Base-by-base conservation (phyloP, 2,797 vertebrate genomes). In the Hoplostethus atlanticus region DNA sequence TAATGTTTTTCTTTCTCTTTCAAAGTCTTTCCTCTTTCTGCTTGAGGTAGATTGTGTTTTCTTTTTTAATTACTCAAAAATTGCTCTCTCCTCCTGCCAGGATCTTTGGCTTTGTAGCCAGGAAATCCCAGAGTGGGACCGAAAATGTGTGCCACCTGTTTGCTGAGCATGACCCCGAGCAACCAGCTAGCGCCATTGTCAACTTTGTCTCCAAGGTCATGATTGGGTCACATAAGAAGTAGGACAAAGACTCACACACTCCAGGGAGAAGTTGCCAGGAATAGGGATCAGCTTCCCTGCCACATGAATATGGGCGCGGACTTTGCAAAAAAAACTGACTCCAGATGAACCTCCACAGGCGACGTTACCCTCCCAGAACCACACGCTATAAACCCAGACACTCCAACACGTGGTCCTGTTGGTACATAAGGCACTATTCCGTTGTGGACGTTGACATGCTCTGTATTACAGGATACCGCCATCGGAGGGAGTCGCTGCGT, bases 191-290 rank as follows among this genome's bases (percentile, higher is more conserved):
- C 0, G 98, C 98, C 69, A 98, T 99, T 2, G 98, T 99, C 88
- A 99, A 99, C 93, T 99, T 99, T 72, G 97, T 99, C 58, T 98
- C 98, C 31, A 99, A 98, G 88, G 98, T 99, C 83, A 99, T 99
- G 98, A 98, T 99, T 0, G 98, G 97, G 52, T 97, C 96, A 1
- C 95, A 95, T 50, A 98, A 96, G 89, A 96, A 96, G 92, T 94
- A 84, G 30, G 12, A 51, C 21, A 40, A 12, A 65, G 42, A 40
- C 50, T 55, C 21, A 21, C 40, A 38, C 11, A 4, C 17, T 36
- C 56, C 13, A 44, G 31, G 31, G 54, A 51, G 17, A 15, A 4
- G 11, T 36, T 12, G 54, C 28, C 16, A 15, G 51, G 64, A 73
- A 51, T 13, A 56, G 47, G 50, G 44, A 72, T 38, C 47, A 34